Base-by-base conservation (phyloP, 2,113 vertebrate genomes). In the Xiphophorus maculatus region DNA sequence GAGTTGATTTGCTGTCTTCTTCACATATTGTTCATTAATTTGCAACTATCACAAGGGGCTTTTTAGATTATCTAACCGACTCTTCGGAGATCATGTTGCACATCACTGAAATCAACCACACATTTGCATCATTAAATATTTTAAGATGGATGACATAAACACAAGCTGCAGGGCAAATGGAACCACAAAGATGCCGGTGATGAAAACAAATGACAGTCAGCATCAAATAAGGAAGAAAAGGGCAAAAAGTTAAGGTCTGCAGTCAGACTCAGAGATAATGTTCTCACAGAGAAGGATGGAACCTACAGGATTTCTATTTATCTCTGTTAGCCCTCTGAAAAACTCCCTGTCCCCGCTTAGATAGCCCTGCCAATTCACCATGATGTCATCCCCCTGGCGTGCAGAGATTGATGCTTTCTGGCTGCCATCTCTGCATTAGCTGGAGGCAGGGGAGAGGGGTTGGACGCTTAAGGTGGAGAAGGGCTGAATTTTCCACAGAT, bases 371-470 rank as follows among this genome's bases (percentile, higher is more conserved):
- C 93, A 94, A 92, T 91, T 85, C 84, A 66, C 90, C 69, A 86
- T 94, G 93, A 95, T 94, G 93, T 95, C 93, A 94, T 90, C 80
- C 91, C 90, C 83, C 87, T 77, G 89, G 78, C 84, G 83, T 81
- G 88, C 88, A 27, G 82, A 93, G 93, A 95, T 92, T 92, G 90
- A 94, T 94, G 87, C 84, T 29, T 90, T 90, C 90, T 90, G 93
- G 92, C 89, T 87, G 84, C 90, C 75, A 83, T 77, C 79, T 89
- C 87, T 65, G 54, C 76, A 60, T 81, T 82, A 48, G 86, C 35
- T 63, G 76, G 74, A 86, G 76, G 81, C 61, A 82, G 85, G 79
- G 84, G 80, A 79, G 80, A 1, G 44, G 73, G 78, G 76, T 72
- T 74, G 65, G 87, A 63, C 70, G 69, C 72, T 70, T 7, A 74